Evolutionary conservation across 2,888 invertebrate genomes (phyloP).

Genomic region (Zootermopsis nevadensis): DNA sequence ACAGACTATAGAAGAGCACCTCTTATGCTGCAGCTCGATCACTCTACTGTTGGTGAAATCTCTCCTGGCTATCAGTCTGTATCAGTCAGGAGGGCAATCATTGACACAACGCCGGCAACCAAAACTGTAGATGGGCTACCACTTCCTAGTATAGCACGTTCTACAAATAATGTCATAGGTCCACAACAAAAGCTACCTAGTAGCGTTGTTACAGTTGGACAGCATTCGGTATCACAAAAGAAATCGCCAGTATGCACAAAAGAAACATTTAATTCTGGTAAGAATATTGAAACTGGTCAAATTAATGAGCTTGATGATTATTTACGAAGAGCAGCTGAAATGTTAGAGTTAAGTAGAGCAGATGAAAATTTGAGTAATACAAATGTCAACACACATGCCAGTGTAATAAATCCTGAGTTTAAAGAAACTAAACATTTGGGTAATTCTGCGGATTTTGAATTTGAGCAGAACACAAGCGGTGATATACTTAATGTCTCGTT

Average conservation of each 20-base stretch:
- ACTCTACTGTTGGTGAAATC: neutral
- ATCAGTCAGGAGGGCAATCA: neutral
- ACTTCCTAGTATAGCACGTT: neutral
- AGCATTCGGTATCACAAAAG: neutral
- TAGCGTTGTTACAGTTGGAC: neutral
- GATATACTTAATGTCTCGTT: slow-evolving; percentile 59
- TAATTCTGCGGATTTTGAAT: slow-evolving; percentile 55
- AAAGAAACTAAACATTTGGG: slow-evolving; percentile 22
- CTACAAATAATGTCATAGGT: neutral
- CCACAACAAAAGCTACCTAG: neutral
- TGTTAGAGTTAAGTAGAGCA: slow-evolving; percentile 31
- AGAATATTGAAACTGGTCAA: neutral
- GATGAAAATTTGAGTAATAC: neutral
- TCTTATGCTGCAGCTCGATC: neutral
- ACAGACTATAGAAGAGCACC: neutral
- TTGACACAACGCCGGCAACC: neutral
- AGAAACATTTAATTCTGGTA: neutral
- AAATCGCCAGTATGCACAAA: too few species aligned
- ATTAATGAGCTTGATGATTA: slow-evolving; percentile 21
- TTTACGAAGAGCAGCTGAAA: slow-evolving; percentile 37
- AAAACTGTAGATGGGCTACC: neutral
- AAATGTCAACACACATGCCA: neutral
- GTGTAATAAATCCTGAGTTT: neutral
- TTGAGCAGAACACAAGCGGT: slow-evolving; percentile 60
- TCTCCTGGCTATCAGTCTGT: neutral